A percentile compares a stretch with the other conserved stretches of the same genome.
These are phyloP conservation scores for Aspiorhynchus laticeps DNA, from an alignment of 2,113 vertebrate species.

Conservation along the genomic window DNA sequence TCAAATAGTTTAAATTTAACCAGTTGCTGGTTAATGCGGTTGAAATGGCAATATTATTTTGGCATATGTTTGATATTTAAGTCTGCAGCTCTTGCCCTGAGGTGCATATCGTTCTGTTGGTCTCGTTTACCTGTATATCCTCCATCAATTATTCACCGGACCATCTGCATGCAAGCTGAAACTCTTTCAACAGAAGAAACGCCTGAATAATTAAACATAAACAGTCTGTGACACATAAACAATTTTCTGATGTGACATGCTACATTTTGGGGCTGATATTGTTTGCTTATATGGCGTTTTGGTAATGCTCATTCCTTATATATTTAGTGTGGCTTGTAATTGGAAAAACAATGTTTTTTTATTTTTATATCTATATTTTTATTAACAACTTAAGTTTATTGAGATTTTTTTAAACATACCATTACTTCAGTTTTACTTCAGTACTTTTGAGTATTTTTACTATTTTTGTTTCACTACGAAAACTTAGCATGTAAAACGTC, in stretches of 20 bases:
- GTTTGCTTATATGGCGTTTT: background rate
- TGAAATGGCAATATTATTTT: background rate
- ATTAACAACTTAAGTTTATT: background rate
- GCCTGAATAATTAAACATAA: conserved; percentile 84
- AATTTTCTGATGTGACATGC: conserved; percentile 73
- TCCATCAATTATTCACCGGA: conserved; percentile 85
- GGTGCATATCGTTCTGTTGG: conserved; percentile 69
- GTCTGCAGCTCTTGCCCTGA: background rate
- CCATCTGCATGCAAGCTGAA: conserved; percentile 84
- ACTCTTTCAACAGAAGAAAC: conserved; percentile 78
- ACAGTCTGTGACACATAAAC: conserved; percentile 76
- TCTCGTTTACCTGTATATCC: conserved; percentile 84
- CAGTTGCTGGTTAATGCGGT: background rate
- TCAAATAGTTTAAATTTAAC: background rate
- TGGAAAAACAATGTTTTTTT: background rate
- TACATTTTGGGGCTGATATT: conserved; percentile 56
- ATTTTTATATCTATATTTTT: background rate
- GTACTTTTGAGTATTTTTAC: too few species aligned
- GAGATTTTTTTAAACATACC: too few species aligned
- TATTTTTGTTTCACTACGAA: too few species aligned
- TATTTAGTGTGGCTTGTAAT: background rate
- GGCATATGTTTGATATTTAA: background rate
- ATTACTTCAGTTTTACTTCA: too few species aligned
- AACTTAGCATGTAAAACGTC: too few species aligned
- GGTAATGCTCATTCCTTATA: background rate